A percentile compares a stretch with the other conserved stretches of the same genome.
Conservation (phyloP, 2,888 invertebrate genomes). For the Metellina segmentata region DNA sequence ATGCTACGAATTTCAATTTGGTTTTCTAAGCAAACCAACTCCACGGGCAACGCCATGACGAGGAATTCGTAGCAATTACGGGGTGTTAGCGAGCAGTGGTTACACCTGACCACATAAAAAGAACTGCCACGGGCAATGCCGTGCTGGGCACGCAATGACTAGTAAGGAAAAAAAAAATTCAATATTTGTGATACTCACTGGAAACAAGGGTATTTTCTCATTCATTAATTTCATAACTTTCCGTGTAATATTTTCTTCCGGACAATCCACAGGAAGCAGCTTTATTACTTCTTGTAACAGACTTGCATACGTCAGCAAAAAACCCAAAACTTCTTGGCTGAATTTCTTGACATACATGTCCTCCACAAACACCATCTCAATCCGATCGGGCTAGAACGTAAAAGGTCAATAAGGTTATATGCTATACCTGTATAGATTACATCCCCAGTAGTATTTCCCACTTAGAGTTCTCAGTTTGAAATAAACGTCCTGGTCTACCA, state of each 20-base stretch:
- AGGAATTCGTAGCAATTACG: too few species aligned
- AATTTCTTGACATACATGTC: conserved; percentile 22
- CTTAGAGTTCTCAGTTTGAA: too few species aligned
- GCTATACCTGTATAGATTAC: neutral
- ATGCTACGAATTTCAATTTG: too few species aligned
- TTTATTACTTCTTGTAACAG: neutral
- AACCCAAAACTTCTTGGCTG: neutral
- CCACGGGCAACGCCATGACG: too few species aligned
- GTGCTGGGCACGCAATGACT: too few species aligned
- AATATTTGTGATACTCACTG: neutral
- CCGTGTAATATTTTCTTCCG: neutral
- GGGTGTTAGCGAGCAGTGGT: too few species aligned
- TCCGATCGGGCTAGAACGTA: conserved; percentile 6
- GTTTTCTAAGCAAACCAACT: too few species aligned
- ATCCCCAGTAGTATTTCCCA: too few species aligned
- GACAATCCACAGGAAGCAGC: neutral
- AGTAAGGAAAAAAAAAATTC: too few species aligned
- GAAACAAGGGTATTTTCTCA: neutral
- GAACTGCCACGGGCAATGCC: too few species aligned
- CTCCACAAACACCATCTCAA: conserved; percentile 20
- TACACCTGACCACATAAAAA: too few species aligned
- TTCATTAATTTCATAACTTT: neutral
- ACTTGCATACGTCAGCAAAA: neutral
- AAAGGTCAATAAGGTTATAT: neutral
- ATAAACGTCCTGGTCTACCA: too few species aligned